Conservation (phyloP, 2,113 vertebrate genomes). For the Rhea pennata region DNA sequence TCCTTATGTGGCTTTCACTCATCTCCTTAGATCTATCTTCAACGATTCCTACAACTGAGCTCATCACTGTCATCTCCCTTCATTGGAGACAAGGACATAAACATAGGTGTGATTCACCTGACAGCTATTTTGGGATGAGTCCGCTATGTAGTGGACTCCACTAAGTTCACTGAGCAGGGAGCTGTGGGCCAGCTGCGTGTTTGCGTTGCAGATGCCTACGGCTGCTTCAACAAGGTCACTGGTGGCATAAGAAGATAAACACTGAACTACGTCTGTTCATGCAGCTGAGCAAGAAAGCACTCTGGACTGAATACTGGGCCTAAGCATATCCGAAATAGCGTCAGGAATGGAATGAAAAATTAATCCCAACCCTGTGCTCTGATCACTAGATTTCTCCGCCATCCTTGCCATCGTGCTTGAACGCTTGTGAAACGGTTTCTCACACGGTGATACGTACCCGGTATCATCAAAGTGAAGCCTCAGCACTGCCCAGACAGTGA, state of each 20-base stretch:
- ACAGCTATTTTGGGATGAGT: neutral
- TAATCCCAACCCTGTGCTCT: neutral
- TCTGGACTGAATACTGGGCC: neutral
- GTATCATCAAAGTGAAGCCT: slow-evolving; percentile 91
- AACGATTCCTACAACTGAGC: neutral
- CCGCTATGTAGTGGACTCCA: neutral
- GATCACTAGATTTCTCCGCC: neutral
- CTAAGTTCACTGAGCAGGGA: neutral
- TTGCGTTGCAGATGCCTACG: neutral
- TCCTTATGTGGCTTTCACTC: neutral
- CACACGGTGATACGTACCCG: slow-evolving; percentile 78
- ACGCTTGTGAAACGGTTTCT: fast-evolving
- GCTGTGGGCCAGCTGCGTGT: neutral
- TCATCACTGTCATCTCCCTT: neutral
- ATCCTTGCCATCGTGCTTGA: neutral
- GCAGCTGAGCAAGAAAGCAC: neutral
- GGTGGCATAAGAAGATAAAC: neutral
- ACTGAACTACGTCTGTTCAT: fast-evolving
- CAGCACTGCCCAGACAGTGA: slow-evolving; percentile 93
- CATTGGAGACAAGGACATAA: neutral
- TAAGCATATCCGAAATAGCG: neutral
- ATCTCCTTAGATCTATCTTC: too few relatives aligned
- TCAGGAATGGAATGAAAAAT: neutral
- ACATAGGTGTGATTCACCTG: fast-evolving
- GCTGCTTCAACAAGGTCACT: neutral